Evolutionary conservation across 2,888 invertebrate species (phyloP), one percentile per base, ranked within the genome.

Genomic region (Acleris laterana): DNA sequence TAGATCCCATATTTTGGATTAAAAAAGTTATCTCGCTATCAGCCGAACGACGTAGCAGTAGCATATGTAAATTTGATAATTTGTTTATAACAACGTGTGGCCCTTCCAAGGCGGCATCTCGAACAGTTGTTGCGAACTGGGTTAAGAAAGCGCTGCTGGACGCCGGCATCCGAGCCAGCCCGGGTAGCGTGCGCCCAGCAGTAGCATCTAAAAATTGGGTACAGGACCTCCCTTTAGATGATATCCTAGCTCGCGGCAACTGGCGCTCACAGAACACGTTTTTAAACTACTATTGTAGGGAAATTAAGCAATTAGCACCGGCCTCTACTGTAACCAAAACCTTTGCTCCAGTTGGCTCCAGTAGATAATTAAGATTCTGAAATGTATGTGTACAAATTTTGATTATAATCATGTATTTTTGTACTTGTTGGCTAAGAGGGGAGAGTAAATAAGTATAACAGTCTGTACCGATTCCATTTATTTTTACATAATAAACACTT

Each of bases 131-230:
- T 46, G 59, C 61, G 1, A 60, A 60, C 44, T 70, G 69, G 68
- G 52, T 68, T 59, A 16, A 55, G 32, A 50, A n/a, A n/a, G 46
- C n/a, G 46, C 46, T 46, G 46, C 46, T 46, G n/a, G 56, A 63
- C 2, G 56, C 68, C 13, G 55, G 46, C 42, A 68, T 68, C 16
- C 13, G 52, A 16, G 62, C 51, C 22, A 52, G 55, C 38, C 63
- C 68, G 5, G 68, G 61, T 3, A 68, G 68, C 42, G 25, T 58
- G n/a, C 50, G 68, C 3, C 59, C 68, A 17, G 68, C 63, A 2
- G 63, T 68, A 1, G 68, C 68, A 32, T 68, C 68, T 9, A 56
- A 58, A 46, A 63, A 42, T 20, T 68, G 63, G 63, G n/a, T 68
- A n/a, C 46, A 46, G 46, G 60, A 60, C 17, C 49, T 46, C 17